Conservation (phyloP, 2,888 invertebrate species). For the Drosophila quinaria region DNA sequence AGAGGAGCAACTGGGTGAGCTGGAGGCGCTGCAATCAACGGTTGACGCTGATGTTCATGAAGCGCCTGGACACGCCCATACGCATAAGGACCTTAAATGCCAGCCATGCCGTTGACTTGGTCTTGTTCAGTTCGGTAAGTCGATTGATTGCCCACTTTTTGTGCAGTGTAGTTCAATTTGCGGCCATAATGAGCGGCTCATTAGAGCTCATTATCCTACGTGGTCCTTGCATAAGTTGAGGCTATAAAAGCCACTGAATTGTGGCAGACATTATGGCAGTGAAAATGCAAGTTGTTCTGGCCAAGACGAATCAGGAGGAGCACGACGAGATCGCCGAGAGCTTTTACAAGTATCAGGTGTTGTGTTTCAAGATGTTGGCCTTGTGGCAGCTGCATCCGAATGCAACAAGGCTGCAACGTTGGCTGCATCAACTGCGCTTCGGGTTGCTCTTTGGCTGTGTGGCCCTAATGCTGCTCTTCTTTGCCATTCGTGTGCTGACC, state of each 20-base stretch:
- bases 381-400: conserved; percentile 39
- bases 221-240: conserved; percentile 5
- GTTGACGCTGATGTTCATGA: conserved; percentile 66
- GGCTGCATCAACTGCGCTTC: conserved; percentile 34
- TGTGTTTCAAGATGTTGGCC: conserved; percentile 53
- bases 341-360: conserved; percentile 67
- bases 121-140: conserved; percentile 73
- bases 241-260: conserved; percentile 27
- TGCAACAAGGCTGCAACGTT: conserved; percentile 17
- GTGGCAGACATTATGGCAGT: not conserved
- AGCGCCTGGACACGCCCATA: conserved; percentile 57
- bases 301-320: conserved; percentile 41
- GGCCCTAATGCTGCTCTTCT: conserved; percentile 58
- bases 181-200: conserved; percentile 43
- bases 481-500: conserved; percentile 59
- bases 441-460: conserved; percentile 44
- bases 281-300: not conserved
- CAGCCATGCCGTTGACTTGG: conserved; percentile 64
- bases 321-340: conserved; percentile 23
- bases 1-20: conserved; percentile 66
- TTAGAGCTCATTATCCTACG: conserved; percentile 50
- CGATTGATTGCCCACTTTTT: conserved; percentile 3
- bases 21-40: conserved; percentile 58
- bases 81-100: conserved; percentile 64
- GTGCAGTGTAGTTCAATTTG: conserved; percentile 38